Conservation (phyloP, 2,888 invertebrate species). For the Xestia c-nigrum region DNA sequence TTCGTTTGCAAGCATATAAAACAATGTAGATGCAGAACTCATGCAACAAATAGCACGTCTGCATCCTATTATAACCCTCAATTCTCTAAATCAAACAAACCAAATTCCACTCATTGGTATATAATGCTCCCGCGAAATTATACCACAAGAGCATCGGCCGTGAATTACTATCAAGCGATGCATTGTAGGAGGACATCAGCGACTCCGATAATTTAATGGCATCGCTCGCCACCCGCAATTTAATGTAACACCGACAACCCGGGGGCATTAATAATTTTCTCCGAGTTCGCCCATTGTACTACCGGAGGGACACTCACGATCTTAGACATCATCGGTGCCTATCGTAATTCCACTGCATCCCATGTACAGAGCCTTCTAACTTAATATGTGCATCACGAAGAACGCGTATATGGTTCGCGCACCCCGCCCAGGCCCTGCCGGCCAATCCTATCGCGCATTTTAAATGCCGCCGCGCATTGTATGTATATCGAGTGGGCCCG, state of each 20-base stretch:
- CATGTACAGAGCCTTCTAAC: conserved; percentile 87
- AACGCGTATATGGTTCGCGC: conserved; percentile 85
- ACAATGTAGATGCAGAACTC: not conserved
- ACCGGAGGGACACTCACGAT: conserved; percentile 84
- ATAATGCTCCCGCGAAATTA: conserved; percentile 65
- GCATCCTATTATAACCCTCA: not conserved
- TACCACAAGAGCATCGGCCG: conserved; percentile 62
- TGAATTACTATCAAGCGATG: conserved; percentile 73
- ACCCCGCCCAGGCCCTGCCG: conserved; percentile 82
- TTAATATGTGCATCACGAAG: conserved; percentile 91
- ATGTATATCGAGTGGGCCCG: conserved; percentile 86
- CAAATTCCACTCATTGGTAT: conserved; percentile 44
- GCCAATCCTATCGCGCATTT: conserved; percentile 89
- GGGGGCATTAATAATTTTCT: conserved; percentile 82
- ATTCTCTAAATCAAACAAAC: conserved; percentile 52
- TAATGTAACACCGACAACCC: conserved; percentile 78
- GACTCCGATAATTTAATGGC: conserved; percentile 82
- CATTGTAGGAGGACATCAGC: conserved; percentile 71
- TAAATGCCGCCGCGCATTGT: conserved; percentile 87
- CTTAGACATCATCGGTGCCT: conserved; percentile 82
- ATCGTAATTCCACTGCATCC: conserved; percentile 84
- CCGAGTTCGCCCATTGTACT: conserved; percentile 79
- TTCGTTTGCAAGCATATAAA: not conserved
- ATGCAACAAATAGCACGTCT: not conserved
- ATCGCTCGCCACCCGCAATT: conserved; percentile 81